Base-by-base conservation (phyloP, 1,140 invertebrate species). In the Drosophila trapezifrons region DNA sequence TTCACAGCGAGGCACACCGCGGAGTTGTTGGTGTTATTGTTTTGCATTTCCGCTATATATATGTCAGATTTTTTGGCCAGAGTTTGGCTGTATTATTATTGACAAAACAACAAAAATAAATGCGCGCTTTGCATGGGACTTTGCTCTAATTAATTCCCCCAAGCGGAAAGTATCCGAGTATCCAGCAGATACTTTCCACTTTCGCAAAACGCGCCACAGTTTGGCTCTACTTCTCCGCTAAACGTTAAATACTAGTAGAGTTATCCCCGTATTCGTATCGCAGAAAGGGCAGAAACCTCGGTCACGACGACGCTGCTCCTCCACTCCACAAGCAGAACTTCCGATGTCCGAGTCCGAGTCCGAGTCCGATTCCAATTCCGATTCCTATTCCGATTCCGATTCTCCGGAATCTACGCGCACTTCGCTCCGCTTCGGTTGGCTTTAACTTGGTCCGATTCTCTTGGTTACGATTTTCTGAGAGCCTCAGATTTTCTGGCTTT, bases 31-130 rank as follows among this genome's bases (percentile, higher is more conserved):
- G 63, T 78, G 38, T 76, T 83, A 64, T 83, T 72, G 63, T 65
- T 82, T 65, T 71, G 79, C 75, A 89, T 87, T 89, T 89, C 84
- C 84, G 77, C 79, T 80, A 75, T 80, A 73, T 66, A 46, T 47
- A 47, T 79, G 64, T 62, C 63, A 57, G 47, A 52, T 52, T 51
- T 49, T 60, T 76, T 57, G 51, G 59, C 52, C 54, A 45, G 18
- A 43, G 55, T 62, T 66, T 52, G 49, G 46, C 47, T 27, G 17
- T 10, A 20, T 42, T 69, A 67, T 84, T 84, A 90, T 84, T 85
- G 80, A 89, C 80, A 89, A 90, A 89, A 89, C 85, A 83, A 78
- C 45, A 87, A 79, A 69, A 77, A 78, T 60, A 74, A 83, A 71
- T 64, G 76, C 72, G 63, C 67, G 72, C 67, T 69, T 81, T 59